Base-by-base conservation (phyloP, 92 coral and sea anemone species). In the Anthopleura xanthogrammica region DNA sequence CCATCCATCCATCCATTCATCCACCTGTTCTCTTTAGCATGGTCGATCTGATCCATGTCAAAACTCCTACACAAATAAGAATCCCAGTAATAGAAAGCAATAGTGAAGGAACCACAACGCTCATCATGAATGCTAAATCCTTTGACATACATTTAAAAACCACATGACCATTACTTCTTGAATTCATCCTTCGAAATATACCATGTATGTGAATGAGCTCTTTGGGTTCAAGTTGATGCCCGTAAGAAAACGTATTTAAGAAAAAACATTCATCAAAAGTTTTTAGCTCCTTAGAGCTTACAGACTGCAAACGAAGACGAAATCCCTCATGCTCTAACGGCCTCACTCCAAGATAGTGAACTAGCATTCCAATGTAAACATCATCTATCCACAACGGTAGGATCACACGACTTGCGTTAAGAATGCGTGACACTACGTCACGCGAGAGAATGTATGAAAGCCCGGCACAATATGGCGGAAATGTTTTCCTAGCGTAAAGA, bases 361-460 rank as follows among this genome's bases (percentile, higher is more conserved):
- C 82, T 16, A 78, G 22, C n/a, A 56, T 52, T 19, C 82, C 82
- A 3, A 78, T 78, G 16, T 78, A 78, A 24, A 39, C 82, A 78
- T 78, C 82, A 2, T 78, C 82, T 2, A 78, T 78, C 50, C 70
- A 16, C 36, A 78, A 78, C 10, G 82, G 62, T 3, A 11, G 70
- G 5, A 78, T 39, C 12, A 50, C 66, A 16, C 41, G 82, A 39
- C 82, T 78, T 52, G 82, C 82, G 41, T 78, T 8, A 48, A 58
- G 64, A 55, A 78, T 1, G 57, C 55, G 55, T 48, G 22, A 55
- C 19, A 77, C 57, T 13, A 52, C 14, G 52, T 54, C 29, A 41
- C 36, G 55, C 41, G 80, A 77, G 2, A 77, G 8, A 3, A 77
- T 23, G 39, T 77, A 77, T 4, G 57, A 77, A 42, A 24, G 22